Conservation (phyloP, 2,113 vertebrate genomes). For the Todiramphus chloris region DNA sequence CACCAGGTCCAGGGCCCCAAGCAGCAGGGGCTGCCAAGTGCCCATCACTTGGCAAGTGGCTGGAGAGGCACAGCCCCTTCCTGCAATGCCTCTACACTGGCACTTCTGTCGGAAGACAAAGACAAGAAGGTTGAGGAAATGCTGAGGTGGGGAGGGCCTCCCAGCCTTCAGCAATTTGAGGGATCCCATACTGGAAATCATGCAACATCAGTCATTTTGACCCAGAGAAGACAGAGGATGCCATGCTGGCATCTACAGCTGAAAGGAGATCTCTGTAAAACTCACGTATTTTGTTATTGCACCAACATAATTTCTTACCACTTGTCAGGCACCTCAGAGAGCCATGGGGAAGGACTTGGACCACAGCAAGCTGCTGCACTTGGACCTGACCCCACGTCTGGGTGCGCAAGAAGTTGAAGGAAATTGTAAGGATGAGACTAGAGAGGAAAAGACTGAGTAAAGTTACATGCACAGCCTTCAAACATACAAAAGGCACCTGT, state of each 20-base stretch:
- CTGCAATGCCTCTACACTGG: neutral
- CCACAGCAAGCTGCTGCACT: neutral
- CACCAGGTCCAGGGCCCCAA: neutral
- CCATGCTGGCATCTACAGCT: rapidly evolving
- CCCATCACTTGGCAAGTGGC: rapidly evolving
- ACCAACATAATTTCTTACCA: neutral
- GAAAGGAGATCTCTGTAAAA: neutral
- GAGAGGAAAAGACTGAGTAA: neutral
- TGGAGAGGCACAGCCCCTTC: neutral
- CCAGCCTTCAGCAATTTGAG: neutral
- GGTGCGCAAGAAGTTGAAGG: neutral
- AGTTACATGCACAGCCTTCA: neutral
- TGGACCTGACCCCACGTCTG: neutral
- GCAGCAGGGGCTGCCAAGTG: rapidly evolving
- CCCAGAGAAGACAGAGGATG: neutral
- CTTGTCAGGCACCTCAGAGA: rapidly evolving
- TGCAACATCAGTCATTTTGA: neutral
- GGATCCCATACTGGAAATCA: neutral
- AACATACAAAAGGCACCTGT: neutral
- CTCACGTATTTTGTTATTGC: neutral
- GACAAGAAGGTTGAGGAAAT: neutral
- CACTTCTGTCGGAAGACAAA: neutral
- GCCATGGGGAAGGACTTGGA: neutral
- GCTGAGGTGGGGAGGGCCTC: neutral
- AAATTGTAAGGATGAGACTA: neutral